Percentiles rank a stretch among this genome's conserved stretches.
phyloP scores from a whole-genome alignment of 1,140 invertebrate genomes.

The Oryctes rhinoceros region DNA sequence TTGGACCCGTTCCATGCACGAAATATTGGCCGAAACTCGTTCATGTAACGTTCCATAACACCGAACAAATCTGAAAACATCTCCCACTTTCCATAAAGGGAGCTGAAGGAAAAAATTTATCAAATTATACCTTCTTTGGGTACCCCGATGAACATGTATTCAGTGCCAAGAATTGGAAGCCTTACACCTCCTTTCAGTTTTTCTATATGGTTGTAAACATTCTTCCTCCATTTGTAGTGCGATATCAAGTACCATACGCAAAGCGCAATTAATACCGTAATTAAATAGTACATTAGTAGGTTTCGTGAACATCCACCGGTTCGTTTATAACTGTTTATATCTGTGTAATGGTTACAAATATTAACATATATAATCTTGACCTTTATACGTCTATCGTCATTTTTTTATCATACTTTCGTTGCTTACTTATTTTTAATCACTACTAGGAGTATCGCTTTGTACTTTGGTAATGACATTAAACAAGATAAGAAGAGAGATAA shows the following conservation, averaged over 20 bases:
- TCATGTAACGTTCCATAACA: neutral
- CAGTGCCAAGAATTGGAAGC: constrained; percentile 11
- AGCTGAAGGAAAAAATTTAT: neutral
- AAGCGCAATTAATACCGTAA: neutral
- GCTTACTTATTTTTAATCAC: too few species aligned
- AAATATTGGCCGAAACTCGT: constrained; percentile 51
- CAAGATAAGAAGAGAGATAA: too few species aligned
- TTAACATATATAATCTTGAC: too few species aligned
- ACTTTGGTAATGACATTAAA: too few species aligned
- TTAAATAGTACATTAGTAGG: neutral
- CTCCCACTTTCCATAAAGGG: neutral
- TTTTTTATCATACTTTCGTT: too few species aligned
- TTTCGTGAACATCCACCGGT: too few species aligned
- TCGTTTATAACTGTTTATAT: too few species aligned
- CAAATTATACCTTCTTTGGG: constrained; percentile 16
- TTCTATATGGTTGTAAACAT: neutral
- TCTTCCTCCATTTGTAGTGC: neutral
- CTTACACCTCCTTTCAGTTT: neutral
- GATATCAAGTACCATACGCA: constrained; percentile 14
- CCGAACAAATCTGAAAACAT: constrained; percentile 1
- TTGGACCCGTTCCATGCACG: constrained; percentile 51
- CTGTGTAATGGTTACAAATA: too few species aligned
- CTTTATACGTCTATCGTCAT: too few species aligned
- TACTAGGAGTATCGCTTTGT: too few species aligned
- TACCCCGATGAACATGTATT: constrained; percentile 15